A percentile compares a stretch with the other conserved stretches of the same genome.
phyloP scores from a whole-genome alignment of 2,113 vertebrate species.

The Oenanthe oenanthe region DNA sequence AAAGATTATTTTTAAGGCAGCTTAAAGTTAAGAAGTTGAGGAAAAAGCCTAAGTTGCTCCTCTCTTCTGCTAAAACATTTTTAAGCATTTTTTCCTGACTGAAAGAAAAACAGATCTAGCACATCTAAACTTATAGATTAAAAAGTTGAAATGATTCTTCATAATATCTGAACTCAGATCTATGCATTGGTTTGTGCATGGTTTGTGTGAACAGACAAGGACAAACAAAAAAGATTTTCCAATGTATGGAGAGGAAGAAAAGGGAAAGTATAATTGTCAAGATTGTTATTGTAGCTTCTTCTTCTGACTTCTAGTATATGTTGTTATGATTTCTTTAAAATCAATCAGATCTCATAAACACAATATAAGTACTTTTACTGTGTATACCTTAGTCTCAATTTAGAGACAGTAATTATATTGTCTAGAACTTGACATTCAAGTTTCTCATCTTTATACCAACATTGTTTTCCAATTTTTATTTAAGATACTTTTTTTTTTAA shows the following conservation, averaged over 20 bases:
- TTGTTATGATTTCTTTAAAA: neutral
- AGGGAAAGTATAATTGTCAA: neutral
- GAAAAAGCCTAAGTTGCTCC: neutral
- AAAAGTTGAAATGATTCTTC: neutral
- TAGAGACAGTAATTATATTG: neutral
- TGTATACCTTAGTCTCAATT: neutral
- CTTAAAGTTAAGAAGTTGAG: neutral
- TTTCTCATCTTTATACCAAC: neutral
- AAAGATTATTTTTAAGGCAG: neutral
- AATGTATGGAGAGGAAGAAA: neutral
- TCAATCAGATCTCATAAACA: neutral
- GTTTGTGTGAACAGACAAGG: neutral
- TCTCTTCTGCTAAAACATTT: neutral
- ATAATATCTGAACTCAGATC: neutral
- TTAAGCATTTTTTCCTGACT: neutral
- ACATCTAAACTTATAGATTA: neutral
- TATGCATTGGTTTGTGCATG: neutral
- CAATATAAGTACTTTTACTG: neutral
- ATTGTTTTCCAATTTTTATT: neutral
- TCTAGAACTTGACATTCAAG: neutral
- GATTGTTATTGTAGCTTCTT: neutral
- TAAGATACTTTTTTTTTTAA: too few relatives aligned
- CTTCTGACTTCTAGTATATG: neutral
- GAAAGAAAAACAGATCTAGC: neutral
- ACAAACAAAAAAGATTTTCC: neutral